Conservation (phyloP, 2,113 vertebrate species). For the Anas platyrhynchos region DNA sequence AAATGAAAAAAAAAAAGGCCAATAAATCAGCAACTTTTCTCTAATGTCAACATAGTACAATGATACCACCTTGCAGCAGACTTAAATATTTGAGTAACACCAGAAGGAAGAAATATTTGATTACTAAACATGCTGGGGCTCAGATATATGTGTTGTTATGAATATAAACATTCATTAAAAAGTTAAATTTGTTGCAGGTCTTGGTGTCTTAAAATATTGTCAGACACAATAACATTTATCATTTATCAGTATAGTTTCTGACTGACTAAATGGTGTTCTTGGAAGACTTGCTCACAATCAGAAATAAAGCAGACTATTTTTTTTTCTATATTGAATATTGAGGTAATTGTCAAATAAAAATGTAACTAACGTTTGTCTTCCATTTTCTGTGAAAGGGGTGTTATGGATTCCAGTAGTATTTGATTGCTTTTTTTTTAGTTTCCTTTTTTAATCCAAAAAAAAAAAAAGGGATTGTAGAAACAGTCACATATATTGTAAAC, state of each 20-base stretch:
- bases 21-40: neutral
- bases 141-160: neutral
- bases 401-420: neutral
- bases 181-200: neutral
- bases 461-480: neutral
- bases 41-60: neutral
- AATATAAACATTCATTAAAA: constrained; percentile 18
- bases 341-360: neutral
- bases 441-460: neutral
- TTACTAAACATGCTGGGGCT: neutral
- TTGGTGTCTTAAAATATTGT: neutral
- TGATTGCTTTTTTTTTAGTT: neutral
- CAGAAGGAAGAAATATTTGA: constrained; percentile 26
- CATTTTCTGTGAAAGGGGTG: neutral
- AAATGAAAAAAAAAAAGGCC: neutral
- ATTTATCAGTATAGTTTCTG: neutral
- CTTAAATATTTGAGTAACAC: neutral
- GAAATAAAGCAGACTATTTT: neutral
- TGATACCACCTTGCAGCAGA: neutral
- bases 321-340: neutral
- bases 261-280: neutral
- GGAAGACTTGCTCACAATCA: neutral
- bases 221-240: neutral
- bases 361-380: constrained; percentile 13
- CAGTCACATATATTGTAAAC: neutral